Evolutionary conservation across 2,797 vertebrate genomes (phyloP).

Genomic region (Natrix natrix): DNA sequence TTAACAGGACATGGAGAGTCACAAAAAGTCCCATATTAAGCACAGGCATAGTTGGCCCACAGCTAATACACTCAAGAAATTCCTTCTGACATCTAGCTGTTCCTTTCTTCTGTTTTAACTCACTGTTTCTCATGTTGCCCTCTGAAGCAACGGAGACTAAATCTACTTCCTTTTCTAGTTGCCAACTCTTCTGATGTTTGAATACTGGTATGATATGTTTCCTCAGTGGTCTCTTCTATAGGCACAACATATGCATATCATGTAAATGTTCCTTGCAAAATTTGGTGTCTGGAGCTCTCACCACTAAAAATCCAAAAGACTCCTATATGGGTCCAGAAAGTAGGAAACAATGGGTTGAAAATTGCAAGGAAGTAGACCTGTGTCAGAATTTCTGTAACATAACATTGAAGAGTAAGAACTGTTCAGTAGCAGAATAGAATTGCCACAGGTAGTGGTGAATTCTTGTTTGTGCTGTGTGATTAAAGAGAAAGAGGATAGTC

Average conservation of each 20-base stretch:
- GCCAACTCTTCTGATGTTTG: background rate
- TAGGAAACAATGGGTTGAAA: background rate
- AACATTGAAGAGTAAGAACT: background rate
- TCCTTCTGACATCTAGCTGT: background rate
- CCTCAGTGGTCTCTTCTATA: background rate
- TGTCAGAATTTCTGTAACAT: background rate
- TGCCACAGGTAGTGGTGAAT: background rate
- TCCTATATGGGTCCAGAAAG: background rate
- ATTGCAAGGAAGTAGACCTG: background rate
- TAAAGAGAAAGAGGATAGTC: background rate
- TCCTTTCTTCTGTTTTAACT: background rate
- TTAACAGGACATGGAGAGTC: background rate
- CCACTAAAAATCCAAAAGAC: background rate
- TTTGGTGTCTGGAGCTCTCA: background rate
- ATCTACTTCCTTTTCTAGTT: background rate
- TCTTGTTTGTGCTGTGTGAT: background rate
- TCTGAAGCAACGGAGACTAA: background rate
- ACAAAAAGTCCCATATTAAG: background rate
- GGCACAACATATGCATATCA: background rate
- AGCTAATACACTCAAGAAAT: background rate
- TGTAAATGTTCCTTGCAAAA: background rate
- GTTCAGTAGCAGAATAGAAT: background rate
- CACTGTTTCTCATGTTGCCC: background rate
- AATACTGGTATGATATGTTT: background rate
- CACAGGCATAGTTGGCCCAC: background rate